Conservation (phyloP, 2,113 vertebrate species). For the Neofelis nebulosa region DNA sequence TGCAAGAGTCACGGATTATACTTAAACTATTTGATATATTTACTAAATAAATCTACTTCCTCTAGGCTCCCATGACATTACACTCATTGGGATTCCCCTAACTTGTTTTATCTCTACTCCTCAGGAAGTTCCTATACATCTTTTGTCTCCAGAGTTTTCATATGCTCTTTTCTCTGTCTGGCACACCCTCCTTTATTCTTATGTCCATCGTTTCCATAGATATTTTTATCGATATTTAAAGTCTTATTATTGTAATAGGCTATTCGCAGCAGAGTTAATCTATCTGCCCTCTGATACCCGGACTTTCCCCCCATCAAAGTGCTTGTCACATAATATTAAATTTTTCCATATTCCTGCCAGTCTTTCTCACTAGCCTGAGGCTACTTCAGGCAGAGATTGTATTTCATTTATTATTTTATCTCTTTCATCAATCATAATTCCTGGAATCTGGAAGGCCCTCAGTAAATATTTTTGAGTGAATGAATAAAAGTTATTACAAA, state of each 20-base stretch:
- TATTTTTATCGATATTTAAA: background rate
- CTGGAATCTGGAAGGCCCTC: background rate
- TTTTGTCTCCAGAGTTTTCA: background rate
- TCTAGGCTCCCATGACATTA: background rate
- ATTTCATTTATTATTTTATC: background rate
- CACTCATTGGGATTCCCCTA: background rate
- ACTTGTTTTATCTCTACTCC: background rate
- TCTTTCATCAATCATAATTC: background rate
- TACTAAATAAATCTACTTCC: background rate
- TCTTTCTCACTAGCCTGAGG: background rate
- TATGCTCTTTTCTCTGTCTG: background rate
- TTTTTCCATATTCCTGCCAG: background rate
- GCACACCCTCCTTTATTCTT: background rate
- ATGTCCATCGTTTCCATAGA: background rate
- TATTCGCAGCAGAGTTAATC: background rate
- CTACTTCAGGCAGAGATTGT: background rate
- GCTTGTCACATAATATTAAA: background rate
- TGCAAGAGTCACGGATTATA: background rate
- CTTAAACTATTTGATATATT: background rate
- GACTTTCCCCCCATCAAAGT: background rate
- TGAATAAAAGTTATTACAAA: background rate
- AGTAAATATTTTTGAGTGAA: background rate
- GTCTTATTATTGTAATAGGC: background rate
- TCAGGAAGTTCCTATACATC: background rate
- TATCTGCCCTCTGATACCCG: background rate